These are phyloP conservation scores for Lasioglossum oenotherae DNA, from an alignment of 2,888 invertebrate species.

Conservation along the genomic window DNA sequence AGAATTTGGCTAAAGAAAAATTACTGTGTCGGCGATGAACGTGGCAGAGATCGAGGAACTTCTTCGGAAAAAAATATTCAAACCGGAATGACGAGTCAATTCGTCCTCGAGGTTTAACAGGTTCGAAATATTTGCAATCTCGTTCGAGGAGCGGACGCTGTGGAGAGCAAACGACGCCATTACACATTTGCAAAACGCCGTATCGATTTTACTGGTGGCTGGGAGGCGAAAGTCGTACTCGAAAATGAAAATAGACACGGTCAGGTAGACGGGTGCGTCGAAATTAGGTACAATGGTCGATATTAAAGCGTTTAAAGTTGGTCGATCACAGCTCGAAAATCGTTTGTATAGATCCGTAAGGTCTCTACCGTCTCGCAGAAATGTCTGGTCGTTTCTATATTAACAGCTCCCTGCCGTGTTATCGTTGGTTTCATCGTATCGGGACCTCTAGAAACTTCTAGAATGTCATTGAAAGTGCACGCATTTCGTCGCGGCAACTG, in stretches of 20 bases:
- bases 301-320: no score
- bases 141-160: neutral
- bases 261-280: neutral
- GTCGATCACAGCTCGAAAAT: neutral
- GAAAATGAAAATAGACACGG: neutral
- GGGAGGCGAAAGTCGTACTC: neutral
- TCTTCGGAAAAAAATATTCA: neutral
- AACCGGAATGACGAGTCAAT: slow-evolving; percentile 1
- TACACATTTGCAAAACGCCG: neutral
- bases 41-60: neutral
- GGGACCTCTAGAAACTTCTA: slow-evolving; percentile 22
- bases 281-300: neutral
- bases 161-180: slow-evolving; percentile 11
- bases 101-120: neutral
- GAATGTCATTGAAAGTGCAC: neutral
- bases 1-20: neutral
- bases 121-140: neutral
- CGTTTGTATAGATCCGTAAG: neutral
- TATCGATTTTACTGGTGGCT: neutral
- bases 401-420: neutral
- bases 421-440: slow-evolving; percentile 29
- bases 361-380: neutral
- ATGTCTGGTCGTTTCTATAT: neutral
- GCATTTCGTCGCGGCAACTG: neutral
- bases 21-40: neutral